phyloP scores from a whole-genome alignment of 2,113 vertebrate species.

The Ascaphus truei region DNA sequence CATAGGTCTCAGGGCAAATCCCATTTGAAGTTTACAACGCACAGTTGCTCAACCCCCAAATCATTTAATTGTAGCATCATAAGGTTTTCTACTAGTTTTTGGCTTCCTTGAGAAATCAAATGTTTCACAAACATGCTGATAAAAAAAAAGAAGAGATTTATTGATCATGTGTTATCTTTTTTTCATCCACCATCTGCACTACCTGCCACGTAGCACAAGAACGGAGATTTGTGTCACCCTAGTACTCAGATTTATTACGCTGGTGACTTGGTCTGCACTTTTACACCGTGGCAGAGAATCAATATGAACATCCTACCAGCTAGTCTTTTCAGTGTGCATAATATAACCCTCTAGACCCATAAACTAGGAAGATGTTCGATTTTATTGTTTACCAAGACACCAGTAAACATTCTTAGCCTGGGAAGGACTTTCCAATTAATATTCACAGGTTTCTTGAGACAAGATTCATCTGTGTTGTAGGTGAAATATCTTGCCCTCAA shows the following conservation, averaged over 20 bases:
- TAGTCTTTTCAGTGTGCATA: conserved; percentile 41
- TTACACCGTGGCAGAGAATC: conserved; percentile 46
- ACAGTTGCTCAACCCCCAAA: neutral
- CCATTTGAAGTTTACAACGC: too few relatives aligned
- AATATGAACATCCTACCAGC: conserved; percentile 45
- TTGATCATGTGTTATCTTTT: conserved; percentile 34
- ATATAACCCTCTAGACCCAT: conserved; percentile 43
- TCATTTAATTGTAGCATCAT: neutral
- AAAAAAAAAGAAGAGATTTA: conserved; percentile 51
- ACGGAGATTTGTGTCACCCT: conserved; percentile 39
- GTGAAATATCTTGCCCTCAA: neutral
- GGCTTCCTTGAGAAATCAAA: conserved; percentile 16
- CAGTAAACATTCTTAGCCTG: conserved; percentile 35
- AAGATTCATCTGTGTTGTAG: neutral
- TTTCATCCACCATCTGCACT: conserved; percentile 40
- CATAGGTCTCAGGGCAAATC: too few relatives aligned
- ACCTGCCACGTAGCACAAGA: conserved; percentile 35
- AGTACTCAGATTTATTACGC: conserved; percentile 44
- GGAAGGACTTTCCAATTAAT: conserved; percentile 39
- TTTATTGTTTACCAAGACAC: conserved; percentile 45
- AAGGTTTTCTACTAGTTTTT: conserved; percentile 3
- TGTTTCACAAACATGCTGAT: conserved; percentile 32
- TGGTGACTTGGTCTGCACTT: conserved; percentile 40
- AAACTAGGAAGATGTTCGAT: conserved; percentile 40
- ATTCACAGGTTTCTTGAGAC: conserved; percentile 26